Conservation (phyloP, 2,888 invertebrate species). For the Cataglyphis albicans region DNA sequence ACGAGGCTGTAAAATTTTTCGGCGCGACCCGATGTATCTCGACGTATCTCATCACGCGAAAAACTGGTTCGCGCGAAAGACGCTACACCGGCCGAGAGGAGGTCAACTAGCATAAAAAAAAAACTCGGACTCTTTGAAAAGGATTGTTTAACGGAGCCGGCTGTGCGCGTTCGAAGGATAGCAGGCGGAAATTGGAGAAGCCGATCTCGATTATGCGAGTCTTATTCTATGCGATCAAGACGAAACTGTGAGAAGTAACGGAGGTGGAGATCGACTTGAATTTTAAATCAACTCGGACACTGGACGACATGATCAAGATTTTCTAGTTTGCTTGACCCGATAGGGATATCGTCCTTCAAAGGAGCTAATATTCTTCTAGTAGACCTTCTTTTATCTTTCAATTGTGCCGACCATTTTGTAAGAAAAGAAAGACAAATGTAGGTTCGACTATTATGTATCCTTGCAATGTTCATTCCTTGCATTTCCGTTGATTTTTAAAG, state of each 20-base stretch:
- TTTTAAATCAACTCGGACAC: constrained; percentile 16
- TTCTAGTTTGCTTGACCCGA: background rate
- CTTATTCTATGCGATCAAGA: constrained; percentile 24
- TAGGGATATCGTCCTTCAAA: background rate
- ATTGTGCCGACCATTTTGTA: background rate
- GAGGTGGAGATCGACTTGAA: constrained; percentile 18
- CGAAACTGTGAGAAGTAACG: constrained; percentile 33
- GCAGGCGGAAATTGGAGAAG: constrained; percentile 71
- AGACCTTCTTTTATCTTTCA: background rate
- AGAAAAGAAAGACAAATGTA: background rate
- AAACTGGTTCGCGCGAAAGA: constrained; percentile 76
- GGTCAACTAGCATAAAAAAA: constrained; percentile 65
- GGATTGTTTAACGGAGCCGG: constrained; percentile 50
- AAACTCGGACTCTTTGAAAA: constrained; percentile 26
- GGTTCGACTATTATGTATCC: background rate
- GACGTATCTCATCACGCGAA: constrained; percentile 72
- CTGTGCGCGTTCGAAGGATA: constrained; percentile 47
- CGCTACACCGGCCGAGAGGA: constrained; percentile 46
- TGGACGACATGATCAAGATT: constrained; percentile 13
- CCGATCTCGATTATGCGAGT: constrained; percentile 63
- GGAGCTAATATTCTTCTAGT: background rate
- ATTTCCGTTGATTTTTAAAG: background rate
- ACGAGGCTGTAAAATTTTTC: constrained; percentile 72
- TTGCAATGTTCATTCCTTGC: background rate
- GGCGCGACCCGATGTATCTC: constrained; percentile 59